A percentile compares a stretch with the other conserved stretches of the same genome.
Evolutionary conservation across 23 tunicate genomes (phyloP).

Genomic region (Botrylloides violaceus): DNA sequence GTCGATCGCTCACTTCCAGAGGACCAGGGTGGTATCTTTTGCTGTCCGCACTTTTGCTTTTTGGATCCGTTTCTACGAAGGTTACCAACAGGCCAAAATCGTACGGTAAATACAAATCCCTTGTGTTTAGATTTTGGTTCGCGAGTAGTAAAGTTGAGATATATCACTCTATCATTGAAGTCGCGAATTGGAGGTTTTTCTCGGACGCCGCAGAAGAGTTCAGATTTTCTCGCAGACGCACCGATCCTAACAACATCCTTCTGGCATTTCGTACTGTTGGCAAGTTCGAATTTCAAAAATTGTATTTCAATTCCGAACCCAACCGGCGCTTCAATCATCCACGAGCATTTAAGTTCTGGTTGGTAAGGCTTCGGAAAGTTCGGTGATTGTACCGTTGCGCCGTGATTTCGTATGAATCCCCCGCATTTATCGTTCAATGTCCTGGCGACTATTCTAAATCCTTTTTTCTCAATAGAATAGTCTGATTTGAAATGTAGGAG

Average conservation of each 20-base stretch:
- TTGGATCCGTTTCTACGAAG: neutral
- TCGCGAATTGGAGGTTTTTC: slow-evolving; percentile 25
- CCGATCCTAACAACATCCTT: slow-evolving; percentile 28
- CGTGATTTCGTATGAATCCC: slow-evolving; percentile 39
- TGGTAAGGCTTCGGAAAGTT: slow-evolving; percentile 37
- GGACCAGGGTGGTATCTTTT: slow-evolving; percentile 38
- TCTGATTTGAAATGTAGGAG: slow-evolving; percentile 40
- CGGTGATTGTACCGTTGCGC: slow-evolving; percentile 28
- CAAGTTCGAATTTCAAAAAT: slow-evolving; percentile 37
- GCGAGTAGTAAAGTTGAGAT: slow-evolving; percentile 21
- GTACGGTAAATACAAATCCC: slow-evolving; percentile 51
- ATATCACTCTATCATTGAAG: slow-evolving; percentile 6
- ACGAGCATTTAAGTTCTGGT: slow-evolving; percentile 39
- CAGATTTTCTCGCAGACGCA: neutral
- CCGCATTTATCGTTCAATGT: slow-evolving; percentile 39
- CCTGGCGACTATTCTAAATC: slow-evolving; percentile 29
- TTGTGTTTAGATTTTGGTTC: slow-evolving; percentile 6
- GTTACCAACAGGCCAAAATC: slow-evolving; percentile 29
- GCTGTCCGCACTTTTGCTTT: slow-evolving; percentile 32
- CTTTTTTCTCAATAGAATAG: slow-evolving; percentile 17
- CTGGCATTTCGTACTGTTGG: slow-evolving; percentile 22
- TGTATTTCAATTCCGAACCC: slow-evolving; percentile 36
- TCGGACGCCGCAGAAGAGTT: slow-evolving; percentile 10
- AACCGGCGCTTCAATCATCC: slow-evolving; percentile 39
- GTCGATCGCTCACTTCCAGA: slow-evolving; percentile 18